Evolutionary conservation across 2,113 vertebrate species (phyloP).

Genomic region (Hemicordylus capensis): DNA sequence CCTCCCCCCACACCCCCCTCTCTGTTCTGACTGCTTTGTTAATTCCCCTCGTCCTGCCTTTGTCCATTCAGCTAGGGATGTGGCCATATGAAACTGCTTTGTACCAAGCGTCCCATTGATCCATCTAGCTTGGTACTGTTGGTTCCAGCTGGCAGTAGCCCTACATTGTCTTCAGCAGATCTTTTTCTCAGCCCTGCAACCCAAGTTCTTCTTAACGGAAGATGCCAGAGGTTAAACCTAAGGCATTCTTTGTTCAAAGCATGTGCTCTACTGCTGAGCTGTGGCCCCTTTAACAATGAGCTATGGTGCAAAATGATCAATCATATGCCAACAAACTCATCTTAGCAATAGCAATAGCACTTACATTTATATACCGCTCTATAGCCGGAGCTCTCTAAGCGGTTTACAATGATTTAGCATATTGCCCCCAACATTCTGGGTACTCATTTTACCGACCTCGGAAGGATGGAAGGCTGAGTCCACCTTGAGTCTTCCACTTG

Average conservation of each 20-base stretch:
- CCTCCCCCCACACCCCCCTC: too few species aligned
- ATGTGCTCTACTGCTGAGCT: background rate
- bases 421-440: too few species aligned
- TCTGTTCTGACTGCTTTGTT: background rate
- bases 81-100: background rate
- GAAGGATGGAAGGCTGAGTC: too few species aligned
- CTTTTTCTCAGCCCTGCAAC: too few species aligned
- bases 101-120: background rate
- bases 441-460: too few species aligned
- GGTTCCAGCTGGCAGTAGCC: background rate
- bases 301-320: background rate
- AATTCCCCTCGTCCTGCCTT: background rate
- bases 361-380: too few species aligned
- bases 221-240: background rate
- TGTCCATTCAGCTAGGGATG: conserved; percentile 4
- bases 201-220: background rate
- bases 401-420: too few species aligned
- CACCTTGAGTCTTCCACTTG: too few species aligned
- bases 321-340: background rate
- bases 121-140: background rate
- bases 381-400: too few species aligned
- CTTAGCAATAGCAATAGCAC: too few species aligned
- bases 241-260: background rate
- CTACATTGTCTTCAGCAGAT: background rate
- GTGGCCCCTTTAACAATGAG: background rate